phyloP scores from a whole-genome alignment of 2,113 vertebrate species.

The Lampris incognitus region DNA sequence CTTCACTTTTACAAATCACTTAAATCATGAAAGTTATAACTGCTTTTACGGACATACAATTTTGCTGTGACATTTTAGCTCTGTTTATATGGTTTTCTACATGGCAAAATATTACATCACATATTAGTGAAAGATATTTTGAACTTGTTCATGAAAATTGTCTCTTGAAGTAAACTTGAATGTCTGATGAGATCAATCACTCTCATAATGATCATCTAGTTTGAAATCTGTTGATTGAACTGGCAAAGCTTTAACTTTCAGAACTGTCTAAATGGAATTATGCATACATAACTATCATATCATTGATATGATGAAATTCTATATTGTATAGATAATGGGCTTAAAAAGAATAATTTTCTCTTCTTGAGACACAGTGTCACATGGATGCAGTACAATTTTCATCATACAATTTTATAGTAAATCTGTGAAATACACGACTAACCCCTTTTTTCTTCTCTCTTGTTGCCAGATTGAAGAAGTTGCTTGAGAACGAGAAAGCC shows the following conservation, averaged over 20 bases:
- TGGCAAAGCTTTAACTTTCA: too few species aligned
- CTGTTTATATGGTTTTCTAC: not conserved
- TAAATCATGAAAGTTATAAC: not conserved
- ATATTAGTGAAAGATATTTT: not conserved
- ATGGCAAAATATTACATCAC: not conserved
- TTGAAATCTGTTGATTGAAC: too few species aligned
- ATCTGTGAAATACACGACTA: constrained; percentile 12
- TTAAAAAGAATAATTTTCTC: not conserved
- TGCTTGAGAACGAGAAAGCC: constrained; percentile 95
- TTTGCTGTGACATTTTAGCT: too few species aligned
- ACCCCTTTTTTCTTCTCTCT: constrained; percentile 29
- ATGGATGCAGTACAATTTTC: too few species aligned
- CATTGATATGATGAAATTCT: too few species aligned
- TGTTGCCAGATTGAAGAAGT: constrained; percentile 89
- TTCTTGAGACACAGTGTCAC: not conserved
- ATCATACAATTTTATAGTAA: not conserved
- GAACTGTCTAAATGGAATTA: too few species aligned
- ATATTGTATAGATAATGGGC: too few species aligned
- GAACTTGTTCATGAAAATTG: too few species aligned
- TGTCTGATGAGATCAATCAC: too few species aligned
- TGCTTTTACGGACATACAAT: not conserved
- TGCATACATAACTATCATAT: too few species aligned
- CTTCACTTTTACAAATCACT: not conserved
- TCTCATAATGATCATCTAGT: too few species aligned
- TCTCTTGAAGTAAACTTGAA: too few species aligned